These are phyloP conservation scores for Myopa tessellatipennis DNA, from an alignment of 2,888 invertebrate species.

Conservation along the genomic window DNA sequence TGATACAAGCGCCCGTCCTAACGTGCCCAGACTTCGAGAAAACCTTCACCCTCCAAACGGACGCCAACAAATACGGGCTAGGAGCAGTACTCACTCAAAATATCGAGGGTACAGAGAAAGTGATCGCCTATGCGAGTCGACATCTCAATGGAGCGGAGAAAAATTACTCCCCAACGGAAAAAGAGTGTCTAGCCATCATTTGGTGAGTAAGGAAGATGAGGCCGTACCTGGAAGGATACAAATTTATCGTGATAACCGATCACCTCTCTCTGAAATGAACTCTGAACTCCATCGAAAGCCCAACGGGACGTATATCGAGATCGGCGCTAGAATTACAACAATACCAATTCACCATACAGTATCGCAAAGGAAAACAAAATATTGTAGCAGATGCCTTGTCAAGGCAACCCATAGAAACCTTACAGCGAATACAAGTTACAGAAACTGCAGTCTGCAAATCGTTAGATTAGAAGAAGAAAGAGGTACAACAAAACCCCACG, in stretches of 20 bases:
- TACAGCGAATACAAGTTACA: neutral
- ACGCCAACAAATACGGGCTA: constrained; percentile 28
- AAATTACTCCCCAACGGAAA: constrained; percentile 36
- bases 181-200: constrained; percentile 31
- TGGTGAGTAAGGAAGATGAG: too few species aligned
- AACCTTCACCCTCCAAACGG: constrained; percentile 26
- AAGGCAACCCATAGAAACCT: neutral
- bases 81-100: constrained; percentile 33
- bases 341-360: constrained; percentile 21
- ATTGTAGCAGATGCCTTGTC: constrained; percentile 38
- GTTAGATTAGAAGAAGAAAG: neutral
- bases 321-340: constrained; percentile 41
- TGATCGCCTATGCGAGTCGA: constrained; percentile 37
- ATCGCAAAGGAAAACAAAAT: constrained; percentile 29
- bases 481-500: neutral
- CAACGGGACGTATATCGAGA: constrained; percentile 28
- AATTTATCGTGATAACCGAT: constrained; percentile 21
- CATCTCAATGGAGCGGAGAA: constrained; percentile 22
- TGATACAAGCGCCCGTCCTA: constrained; percentile 19
- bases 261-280: constrained; percentile 21
- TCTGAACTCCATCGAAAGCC: constrained; percentile 36
- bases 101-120: constrained; percentile 16
- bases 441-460: neutral
- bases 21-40: constrained; percentile 28
- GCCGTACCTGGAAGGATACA: constrained; percentile 27